These are phyloP conservation scores for Psittacara wagleri DNA, from an alignment of 2,113 vertebrate genomes.

Conservation along the genomic window DNA sequence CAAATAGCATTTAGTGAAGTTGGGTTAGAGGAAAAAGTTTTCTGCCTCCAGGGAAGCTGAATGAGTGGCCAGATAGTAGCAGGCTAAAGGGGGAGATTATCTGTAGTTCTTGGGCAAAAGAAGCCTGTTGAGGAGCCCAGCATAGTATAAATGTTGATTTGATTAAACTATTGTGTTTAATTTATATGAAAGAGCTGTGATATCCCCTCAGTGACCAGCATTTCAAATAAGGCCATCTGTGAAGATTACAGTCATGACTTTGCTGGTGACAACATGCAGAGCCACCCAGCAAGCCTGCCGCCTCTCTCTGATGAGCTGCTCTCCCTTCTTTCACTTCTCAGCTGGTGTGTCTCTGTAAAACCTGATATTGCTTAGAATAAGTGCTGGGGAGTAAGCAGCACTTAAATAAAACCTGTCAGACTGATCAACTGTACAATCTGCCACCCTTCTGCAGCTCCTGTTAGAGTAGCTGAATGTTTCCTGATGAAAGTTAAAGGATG, in stretches of 20 bases:
- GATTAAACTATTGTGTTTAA: background rate
- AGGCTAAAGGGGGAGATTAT: background rate
- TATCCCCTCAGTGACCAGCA: background rate
- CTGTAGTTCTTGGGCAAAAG: background rate
- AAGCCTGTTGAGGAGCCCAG: background rate
- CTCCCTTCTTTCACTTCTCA: background rate
- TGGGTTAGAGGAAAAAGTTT: background rate
- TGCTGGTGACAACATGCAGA: background rate
- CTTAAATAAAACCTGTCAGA: conserved; percentile 58
- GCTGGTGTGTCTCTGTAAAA: background rate
- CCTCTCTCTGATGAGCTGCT: background rate
- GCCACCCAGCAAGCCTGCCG: background rate
- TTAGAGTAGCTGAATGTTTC: background rate
- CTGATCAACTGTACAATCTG: conserved; percentile 37
- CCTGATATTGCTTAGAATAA: background rate
- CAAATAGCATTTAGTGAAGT: background rate
- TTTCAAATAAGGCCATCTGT: background rate
- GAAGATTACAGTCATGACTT: background rate
- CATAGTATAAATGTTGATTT: background rate
- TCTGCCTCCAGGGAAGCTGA: background rate
- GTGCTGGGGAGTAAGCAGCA: background rate
- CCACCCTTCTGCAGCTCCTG: conserved; percentile 32
- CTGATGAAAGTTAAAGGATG: background rate
- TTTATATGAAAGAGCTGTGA: background rate
- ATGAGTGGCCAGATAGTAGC: background rate